phyloP scores from a whole-genome alignment of 2,113 vertebrate species.

The Python bivittatus region DNA sequence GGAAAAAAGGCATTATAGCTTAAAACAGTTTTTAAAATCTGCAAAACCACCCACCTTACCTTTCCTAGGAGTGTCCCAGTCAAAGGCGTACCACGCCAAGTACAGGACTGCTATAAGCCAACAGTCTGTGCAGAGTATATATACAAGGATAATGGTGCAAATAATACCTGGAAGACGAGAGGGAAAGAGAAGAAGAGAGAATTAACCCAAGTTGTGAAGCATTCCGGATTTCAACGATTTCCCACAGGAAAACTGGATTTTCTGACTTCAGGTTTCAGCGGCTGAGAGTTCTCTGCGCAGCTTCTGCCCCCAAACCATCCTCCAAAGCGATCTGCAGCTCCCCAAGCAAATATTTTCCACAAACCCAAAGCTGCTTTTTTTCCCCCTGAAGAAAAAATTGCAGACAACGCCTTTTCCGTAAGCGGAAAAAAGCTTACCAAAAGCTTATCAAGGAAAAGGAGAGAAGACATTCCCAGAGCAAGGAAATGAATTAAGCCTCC shows the following conservation, averaged over 20 bases:
- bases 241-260: constrained; percentile 16
- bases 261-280: background rate
- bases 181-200: constrained; percentile 32
- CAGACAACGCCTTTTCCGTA: too few species aligned
- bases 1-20: too few species aligned
- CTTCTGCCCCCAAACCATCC: background rate
- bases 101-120: constrained; percentile 90
- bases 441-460: too few species aligned
- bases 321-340: background rate
- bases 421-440: too few species aligned
- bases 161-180: constrained; percentile 72
- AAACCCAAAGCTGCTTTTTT: too few species aligned
- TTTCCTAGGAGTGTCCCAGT: constrained; percentile 97
- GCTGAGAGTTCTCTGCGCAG: background rate
- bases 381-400: too few species aligned
- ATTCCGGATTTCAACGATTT: background rate
- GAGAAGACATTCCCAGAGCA: too few species aligned
- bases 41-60: constrained; percentile 67
- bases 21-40: too few species aligned
- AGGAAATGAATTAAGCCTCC: too few species aligned
- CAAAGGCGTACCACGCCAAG: constrained; percentile 90
- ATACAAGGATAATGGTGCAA: constrained; percentile 85
- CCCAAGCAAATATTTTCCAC: background rate
- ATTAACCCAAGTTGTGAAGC: constrained; percentile 9
- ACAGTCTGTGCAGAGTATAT: constrained; percentile 93